A percentile compares a stretch with the other conserved stretches of the same genome.
Evolutionary conservation across 2,797 vertebrate species (phyloP).

Genomic region (Cynodonichthys magdalenae): DNA sequence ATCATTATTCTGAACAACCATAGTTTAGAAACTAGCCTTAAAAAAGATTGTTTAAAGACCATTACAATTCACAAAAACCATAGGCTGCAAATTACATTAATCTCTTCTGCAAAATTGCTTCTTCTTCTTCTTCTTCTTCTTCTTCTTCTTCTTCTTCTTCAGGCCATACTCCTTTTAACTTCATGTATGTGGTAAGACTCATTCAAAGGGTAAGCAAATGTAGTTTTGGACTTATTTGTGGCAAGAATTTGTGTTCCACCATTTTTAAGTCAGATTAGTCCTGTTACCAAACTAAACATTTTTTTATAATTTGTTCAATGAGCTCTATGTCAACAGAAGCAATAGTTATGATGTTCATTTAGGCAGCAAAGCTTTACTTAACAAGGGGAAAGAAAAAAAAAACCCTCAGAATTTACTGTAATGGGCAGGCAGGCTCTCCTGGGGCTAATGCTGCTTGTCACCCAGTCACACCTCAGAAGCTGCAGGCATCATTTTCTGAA

Average conservation of each 20-base stretch:
- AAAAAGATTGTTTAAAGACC: neutral
- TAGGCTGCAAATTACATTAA: conserved; percentile 16
- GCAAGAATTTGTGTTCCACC: neutral
- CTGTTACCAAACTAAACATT: no score
- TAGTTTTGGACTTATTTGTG: neutral
- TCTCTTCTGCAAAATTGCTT: conserved; percentile 18
- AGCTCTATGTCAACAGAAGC: neutral
- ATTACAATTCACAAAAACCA: conserved; percentile 6
- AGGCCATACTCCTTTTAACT: neutral
- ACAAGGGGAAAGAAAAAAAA: no score
- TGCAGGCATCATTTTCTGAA: conserved; percentile 2
- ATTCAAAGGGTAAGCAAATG: neutral
- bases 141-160: conserved; percentile 21
- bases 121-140: no score
- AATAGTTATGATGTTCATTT: neutral
- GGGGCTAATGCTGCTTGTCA: no score
- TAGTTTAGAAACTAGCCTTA: neutral
- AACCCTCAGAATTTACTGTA: no score
- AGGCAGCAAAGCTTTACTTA: no score
- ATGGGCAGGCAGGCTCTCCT: no score
- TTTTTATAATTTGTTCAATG: no score
- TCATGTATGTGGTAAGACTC: no score
- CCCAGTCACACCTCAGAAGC: no score
- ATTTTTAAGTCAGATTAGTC: no score
- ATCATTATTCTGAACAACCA: conserved; percentile 39